Evolutionary conservation across 2,888 invertebrate genomes (phyloP).

Genomic region (Sussaba pulchella): DNA sequence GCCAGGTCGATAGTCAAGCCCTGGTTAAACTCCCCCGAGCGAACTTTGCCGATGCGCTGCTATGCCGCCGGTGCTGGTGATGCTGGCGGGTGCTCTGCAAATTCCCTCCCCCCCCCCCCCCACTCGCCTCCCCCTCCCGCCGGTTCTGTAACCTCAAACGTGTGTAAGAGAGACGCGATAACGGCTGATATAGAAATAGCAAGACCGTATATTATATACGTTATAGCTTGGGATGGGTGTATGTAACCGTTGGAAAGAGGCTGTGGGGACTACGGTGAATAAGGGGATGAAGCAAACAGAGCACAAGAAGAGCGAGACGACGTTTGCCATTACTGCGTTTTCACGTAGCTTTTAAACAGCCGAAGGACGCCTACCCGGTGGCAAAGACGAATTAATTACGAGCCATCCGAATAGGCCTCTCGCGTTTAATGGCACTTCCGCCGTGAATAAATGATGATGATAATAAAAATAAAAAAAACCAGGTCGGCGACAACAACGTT

Average conservation of each 20-base stretch:
- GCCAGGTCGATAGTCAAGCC: constrained; percentile 83
- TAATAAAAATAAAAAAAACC: constrained; percentile 64
- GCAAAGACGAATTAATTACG: constrained; percentile 79
- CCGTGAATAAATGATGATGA: constrained; percentile 24
- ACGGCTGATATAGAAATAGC: constrained; percentile 52
- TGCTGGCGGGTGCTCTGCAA: constrained; percentile 29
- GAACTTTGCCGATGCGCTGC: constrained; percentile 79
- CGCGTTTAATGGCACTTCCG: constrained; percentile 73
- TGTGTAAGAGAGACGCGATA: constrained; percentile 58
- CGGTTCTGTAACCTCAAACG: constrained; percentile 57
- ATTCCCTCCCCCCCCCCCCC: constrained; percentile 36
- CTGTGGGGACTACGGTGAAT: constrained; percentile 15
- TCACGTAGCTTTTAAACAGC: constrained; percentile 28
- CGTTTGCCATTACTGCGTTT: constrained; percentile 35
- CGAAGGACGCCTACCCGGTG: constrained; percentile 62
- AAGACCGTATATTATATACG: constrained; percentile 35
- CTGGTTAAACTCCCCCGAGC: constrained; percentile 81
- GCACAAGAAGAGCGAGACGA: constrained; percentile 48
- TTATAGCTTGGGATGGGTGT: neutral
- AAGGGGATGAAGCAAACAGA: constrained; percentile 41
- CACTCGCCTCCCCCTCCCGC: constrained; percentile 41
- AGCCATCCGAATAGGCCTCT: constrained; percentile 68
- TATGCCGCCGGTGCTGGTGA: constrained; percentile 37
- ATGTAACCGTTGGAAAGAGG: constrained; percentile 36
- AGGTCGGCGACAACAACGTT: constrained; percentile 70